phyloP scores from a whole-genome alignment of 2,888 invertebrate genomes.

The Harpalus rubripes region DNA sequence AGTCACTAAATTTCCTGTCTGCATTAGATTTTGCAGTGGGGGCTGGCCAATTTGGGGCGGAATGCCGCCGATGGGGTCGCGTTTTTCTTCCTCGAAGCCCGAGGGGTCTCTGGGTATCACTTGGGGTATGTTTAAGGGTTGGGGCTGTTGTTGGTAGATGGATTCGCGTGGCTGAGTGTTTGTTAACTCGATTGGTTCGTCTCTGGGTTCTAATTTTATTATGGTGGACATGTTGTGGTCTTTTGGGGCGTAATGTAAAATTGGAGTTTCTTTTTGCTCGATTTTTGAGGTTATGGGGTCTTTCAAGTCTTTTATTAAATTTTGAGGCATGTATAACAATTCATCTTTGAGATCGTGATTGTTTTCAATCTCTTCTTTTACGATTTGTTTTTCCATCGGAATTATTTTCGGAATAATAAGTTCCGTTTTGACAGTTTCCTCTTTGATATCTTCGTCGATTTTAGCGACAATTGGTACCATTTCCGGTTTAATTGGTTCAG shows the following conservation, averaged over 20 bases:
- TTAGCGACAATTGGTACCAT: slow-evolving; percentile 79
- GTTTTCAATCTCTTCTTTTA: slow-evolving; percentile 75
- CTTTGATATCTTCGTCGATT: slow-evolving; percentile 73
- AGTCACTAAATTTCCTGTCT: slow-evolving; percentile 81
- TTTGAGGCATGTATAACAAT: slow-evolving; percentile 72
- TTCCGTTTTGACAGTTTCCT: slow-evolving; percentile 80
- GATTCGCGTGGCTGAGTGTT: slow-evolving; percentile 68
- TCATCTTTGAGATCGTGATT: slow-evolving; percentile 72
- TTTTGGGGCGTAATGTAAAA: slow-evolving; percentile 73
- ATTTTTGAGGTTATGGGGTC: neutral
- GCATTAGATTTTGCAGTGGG: slow-evolving; percentile 80
- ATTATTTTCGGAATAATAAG: slow-evolving; percentile 82
- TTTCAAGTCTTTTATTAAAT: slow-evolving; percentile 71
- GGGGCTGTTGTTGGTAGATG: slow-evolving; percentile 70
- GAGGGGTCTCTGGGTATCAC: slow-evolving; percentile 72
- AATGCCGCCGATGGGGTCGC: slow-evolving; percentile 71
- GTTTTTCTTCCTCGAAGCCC: slow-evolving; percentile 72
- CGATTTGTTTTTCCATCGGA: slow-evolving; percentile 78
- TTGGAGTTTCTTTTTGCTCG: slow-evolving; percentile 20
- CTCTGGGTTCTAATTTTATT: slow-evolving; percentile 76
- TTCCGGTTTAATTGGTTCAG: slow-evolving; percentile 79
- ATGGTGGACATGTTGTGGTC: slow-evolving; percentile 71
- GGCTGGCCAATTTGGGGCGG: slow-evolving; percentile 79
- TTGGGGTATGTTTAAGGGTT: slow-evolving; percentile 75
- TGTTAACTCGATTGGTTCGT: slow-evolving; percentile 77